Conservation (phyloP, 2,113 vertebrate genomes). For the Takifugu bimaculatus region DNA sequence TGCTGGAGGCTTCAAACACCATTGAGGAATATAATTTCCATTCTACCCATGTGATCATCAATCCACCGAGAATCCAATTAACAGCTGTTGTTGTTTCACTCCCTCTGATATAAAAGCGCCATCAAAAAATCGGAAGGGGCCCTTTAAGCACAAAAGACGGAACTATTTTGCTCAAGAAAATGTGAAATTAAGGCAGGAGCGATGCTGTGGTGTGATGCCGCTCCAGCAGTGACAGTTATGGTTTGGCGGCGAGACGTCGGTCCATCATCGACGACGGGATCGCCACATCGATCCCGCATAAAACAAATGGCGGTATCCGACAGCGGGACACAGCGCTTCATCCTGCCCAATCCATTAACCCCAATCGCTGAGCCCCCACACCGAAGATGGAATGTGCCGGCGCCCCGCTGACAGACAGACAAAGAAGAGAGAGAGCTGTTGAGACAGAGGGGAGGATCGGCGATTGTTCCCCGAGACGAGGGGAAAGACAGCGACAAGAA, state of each 20-base stretch:
- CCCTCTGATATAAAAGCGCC: slow-evolving; percentile 30
- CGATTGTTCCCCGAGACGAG: not conserved
- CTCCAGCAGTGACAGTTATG: slow-evolving; percentile 43
- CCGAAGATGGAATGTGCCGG: slow-evolving; percentile 51
- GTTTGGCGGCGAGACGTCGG: slow-evolving; percentile 37
- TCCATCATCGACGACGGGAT: slow-evolving; percentile 60
- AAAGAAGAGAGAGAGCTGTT: slow-evolving; percentile 2
- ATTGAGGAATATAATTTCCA: slow-evolving; percentile 45
- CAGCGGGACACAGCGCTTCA: slow-evolving; percentile 55
- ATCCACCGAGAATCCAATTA: slow-evolving; percentile 44
- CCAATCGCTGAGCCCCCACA: slow-evolving; percentile 49
- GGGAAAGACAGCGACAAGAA: slow-evolving; percentile 7
- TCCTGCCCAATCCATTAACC: slow-evolving; percentile 64
- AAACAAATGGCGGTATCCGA: slow-evolving; percentile 56
- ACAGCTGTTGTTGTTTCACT: slow-evolving; percentile 49
- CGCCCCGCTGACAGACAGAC: slow-evolving; percentile 43
- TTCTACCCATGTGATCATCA: slow-evolving; percentile 34
- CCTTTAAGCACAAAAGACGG: slow-evolving; percentile 19
- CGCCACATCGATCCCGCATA: slow-evolving; percentile 56
- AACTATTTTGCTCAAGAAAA: slow-evolving; percentile 39
- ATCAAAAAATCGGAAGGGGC: slow-evolving; percentile 12
- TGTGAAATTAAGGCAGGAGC: slow-evolving; percentile 37
- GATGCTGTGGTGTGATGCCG: slow-evolving; percentile 37
- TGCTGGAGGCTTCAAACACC: slow-evolving; percentile 39
- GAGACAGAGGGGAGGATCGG: slow-evolving; percentile 1